These are phyloP conservation scores for Seriola quinqueradiata DNA, from an alignment of 2,113 vertebrate genomes.

Conservation along the genomic window DNA sequence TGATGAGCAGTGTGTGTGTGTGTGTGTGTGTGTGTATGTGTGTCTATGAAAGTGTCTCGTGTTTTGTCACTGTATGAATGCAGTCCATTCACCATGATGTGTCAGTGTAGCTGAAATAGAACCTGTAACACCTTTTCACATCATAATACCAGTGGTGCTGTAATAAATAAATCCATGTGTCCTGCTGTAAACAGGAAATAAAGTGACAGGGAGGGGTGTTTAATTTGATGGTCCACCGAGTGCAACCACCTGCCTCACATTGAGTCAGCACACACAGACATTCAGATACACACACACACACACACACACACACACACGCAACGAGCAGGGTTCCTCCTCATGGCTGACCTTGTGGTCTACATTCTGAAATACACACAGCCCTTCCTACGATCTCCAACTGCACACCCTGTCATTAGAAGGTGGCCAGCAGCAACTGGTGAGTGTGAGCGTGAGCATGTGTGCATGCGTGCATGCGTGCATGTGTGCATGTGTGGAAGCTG, in stretches of 20 bases:
- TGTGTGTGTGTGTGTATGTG: no score
- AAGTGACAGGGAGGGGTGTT: slow-evolving; percentile 19
- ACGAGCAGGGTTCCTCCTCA: slow-evolving; percentile 29
- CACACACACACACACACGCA: neutral
- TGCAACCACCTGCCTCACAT: no score
- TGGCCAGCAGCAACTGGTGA: slow-evolving; percentile 23
- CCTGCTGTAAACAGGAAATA: neutral
- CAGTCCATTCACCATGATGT: no score
- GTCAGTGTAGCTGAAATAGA: no score
- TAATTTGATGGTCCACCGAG: slow-evolving; percentile 22
- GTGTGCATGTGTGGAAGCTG: neutral
- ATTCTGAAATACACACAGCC: slow-evolving; percentile 54
- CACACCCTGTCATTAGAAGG: slow-evolving; percentile 67
- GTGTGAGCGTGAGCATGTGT: neutral
- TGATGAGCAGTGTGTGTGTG: no score
- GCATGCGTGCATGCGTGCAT: slow-evolving; percentile 6
- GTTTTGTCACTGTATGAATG: no score
- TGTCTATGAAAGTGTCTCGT: no score
- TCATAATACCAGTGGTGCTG: neutral
- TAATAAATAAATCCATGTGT: neutral
- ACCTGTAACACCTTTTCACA: no score
- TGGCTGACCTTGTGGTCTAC: slow-evolving; percentile 60
- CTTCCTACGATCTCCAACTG: slow-evolving; percentile 34
- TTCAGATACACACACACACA: neutral
- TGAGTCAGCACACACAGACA: neutral